A percentile compares a stretch with the other conserved stretches of the same genome.
Evolutionary conservation across 2,113 vertebrate genomes (phyloP).

Genomic region (Scortum barcoo): DNA sequence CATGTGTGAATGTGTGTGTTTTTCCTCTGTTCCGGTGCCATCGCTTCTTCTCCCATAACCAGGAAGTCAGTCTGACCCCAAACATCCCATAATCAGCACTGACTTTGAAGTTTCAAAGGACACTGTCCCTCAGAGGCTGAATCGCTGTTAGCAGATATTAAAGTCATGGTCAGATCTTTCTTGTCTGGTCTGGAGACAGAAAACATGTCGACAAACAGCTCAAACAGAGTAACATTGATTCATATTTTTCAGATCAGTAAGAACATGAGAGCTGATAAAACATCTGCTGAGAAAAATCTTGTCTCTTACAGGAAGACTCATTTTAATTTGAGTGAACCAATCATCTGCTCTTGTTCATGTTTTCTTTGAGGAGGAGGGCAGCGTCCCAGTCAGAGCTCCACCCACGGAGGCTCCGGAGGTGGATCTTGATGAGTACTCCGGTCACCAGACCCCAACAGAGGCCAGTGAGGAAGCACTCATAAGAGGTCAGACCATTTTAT

Average conservation of each 20-base stretch:
- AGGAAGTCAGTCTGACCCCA: constrained; percentile 71
- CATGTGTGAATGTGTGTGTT: background rate
- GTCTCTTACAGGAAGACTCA: background rate
- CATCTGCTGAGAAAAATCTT: background rate
- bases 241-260: background rate
- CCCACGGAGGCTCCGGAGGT: constrained; percentile 80
- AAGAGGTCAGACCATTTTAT: constrained; percentile 49
- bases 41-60: constrained; percentile 54
- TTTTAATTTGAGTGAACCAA: background rate
- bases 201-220: background rate
- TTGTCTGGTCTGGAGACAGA: background rate
- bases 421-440: constrained; percentile 82
- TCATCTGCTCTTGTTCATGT: background rate
- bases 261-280: too few relatives aligned
- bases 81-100: constrained; percentile 50
- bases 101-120: constrained; percentile 60
- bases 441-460: constrained; percentile 71
- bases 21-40: background rate
- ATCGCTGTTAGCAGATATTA: constrained; percentile 10
- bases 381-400: constrained; percentile 85
- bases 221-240: background rate
- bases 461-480: constrained; percentile 31
- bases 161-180: background rate
- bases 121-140: constrained; percentile 24
- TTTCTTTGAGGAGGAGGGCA: constrained; percentile 35